phyloP scores from a whole-genome alignment of 1,140 invertebrate genomes.

The Ostrea denselamellosa region DNA sequence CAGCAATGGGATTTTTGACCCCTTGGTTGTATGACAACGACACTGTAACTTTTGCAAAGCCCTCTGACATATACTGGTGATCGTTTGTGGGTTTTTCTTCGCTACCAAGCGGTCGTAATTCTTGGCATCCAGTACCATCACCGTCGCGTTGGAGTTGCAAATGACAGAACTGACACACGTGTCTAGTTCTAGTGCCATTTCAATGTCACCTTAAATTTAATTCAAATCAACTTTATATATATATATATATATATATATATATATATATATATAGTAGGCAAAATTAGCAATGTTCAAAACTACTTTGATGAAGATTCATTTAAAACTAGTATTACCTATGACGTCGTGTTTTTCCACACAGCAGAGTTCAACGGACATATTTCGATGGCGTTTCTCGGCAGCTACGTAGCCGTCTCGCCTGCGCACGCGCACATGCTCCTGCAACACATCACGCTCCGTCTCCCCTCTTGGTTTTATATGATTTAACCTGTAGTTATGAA shows the following conservation, averaged over 20 bases:
- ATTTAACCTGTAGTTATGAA: constrained; percentile 3
- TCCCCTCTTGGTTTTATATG: constrained; percentile 55
- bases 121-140: constrained; percentile 72
- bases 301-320: too few relatives aligned
- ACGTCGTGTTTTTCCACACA: constrained; percentile 70
- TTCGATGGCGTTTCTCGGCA: constrained; percentile 65
- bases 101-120: constrained; percentile 75
- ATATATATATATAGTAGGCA: too few relatives aligned
- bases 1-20: constrained; percentile 62
- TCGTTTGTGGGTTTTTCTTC: constrained; percentile 69
- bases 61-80: constrained; percentile 62
- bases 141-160: constrained; percentile 70
- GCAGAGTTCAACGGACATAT: constrained; percentile 65
- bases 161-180: constrained; percentile 69
- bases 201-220: constrained; percentile 67
- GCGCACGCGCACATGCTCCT: constrained; percentile 67
- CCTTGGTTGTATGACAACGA: constrained; percentile 62
- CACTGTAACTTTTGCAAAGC: constrained; percentile 69
- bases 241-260: too few relatives aligned
- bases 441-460: constrained; percentile 52
- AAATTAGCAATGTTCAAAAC: too few relatives aligned
- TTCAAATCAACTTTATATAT: background rate
- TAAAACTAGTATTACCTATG: constrained; percentile 59
- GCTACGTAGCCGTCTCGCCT: constrained; percentile 73
- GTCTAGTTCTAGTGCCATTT: constrained; percentile 71